Conservation (phyloP, 2,113 vertebrate species). For the Sylvilagus bachmani region DNA sequence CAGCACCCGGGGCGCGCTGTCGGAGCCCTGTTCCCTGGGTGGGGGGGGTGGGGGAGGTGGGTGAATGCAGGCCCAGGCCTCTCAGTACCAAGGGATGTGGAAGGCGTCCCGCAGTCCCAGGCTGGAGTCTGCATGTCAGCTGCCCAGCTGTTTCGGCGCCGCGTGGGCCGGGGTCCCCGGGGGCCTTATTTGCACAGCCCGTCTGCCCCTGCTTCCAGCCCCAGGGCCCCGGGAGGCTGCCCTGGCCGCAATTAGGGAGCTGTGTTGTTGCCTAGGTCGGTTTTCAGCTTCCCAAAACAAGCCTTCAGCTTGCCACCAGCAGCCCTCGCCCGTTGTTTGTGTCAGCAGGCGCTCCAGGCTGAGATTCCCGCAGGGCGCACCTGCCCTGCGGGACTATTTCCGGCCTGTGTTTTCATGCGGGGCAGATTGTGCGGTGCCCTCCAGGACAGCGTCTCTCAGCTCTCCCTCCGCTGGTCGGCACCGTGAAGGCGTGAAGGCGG, state of each 20-base stretch:
- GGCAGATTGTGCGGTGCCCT: neutral
- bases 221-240: slow-evolving; percentile 68
- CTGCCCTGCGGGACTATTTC: fast-evolving
- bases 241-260: slow-evolving; percentile 78
- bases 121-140: slow-evolving; percentile 19
- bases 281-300: slow-evolving; percentile 83
- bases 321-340: slow-evolving; percentile 77
- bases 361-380: slow-evolving; percentile 35
- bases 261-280: slow-evolving; percentile 40
- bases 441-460: neutral
- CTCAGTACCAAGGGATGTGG: neutral
- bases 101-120: too few species aligned
- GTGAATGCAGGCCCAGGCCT: too few species aligned
- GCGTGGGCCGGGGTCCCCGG: slow-evolving; percentile 73
- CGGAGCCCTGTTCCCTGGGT: neutral
- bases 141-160: slow-evolving; percentile 80
- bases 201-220: slow-evolving; percentile 75
- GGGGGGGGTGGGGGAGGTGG: too few species aligned
- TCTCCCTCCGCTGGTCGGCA: neutral
- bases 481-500: neutral
- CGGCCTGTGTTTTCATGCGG: fast-evolving
- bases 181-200: slow-evolving; percentile 82
- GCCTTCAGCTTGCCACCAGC: slow-evolving; percentile 64
- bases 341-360: slow-evolving; percentile 61
- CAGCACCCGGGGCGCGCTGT: neutral